Percentiles rank a stretch among this genome's conserved stretches.
Conservation (phyloP, 1,140 invertebrate genomes). For the Nixonia krombeini region DNA sequence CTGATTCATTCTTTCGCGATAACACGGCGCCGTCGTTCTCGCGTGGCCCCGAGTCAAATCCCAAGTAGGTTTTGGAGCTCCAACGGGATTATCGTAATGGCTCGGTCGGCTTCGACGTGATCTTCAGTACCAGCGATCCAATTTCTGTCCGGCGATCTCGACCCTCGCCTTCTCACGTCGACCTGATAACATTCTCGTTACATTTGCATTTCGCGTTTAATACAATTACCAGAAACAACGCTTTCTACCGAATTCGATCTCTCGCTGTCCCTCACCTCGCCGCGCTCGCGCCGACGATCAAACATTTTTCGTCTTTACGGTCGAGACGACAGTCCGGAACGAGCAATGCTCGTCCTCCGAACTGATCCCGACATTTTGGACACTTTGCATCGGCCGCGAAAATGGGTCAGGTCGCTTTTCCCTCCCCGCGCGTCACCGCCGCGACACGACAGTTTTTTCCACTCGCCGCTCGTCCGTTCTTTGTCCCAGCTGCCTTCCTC, state of each 20-base stretch:
- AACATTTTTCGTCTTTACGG: too few species aligned
- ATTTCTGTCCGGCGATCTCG: constrained; percentile 47
- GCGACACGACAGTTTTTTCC: too few species aligned
- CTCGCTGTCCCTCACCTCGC: too few species aligned
- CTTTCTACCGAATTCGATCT: constrained; percentile 21
- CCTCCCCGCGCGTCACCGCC: too few species aligned
- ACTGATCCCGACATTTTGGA: too few species aligned
- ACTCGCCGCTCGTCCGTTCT: too few species aligned
- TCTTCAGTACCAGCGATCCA: constrained; percentile 44
- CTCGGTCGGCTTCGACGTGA: constrained; percentile 43
- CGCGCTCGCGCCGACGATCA: constrained; percentile 10
- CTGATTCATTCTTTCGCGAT: constrained; percentile 46
- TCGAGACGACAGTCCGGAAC: too few species aligned
- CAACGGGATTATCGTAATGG: constrained; percentile 49
- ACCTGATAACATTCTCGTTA: constrained; percentile 46
- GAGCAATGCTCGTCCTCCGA: too few species aligned
- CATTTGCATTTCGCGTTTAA: constrained; percentile 48
- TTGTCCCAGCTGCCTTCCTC: neutral
- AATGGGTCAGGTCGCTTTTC: too few species aligned
- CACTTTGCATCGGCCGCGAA: too few species aligned
- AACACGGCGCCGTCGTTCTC: constrained; percentile 42
- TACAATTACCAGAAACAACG: constrained; percentile 46
- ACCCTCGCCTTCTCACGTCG: constrained; percentile 44
- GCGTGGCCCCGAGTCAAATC: constrained; percentile 46
- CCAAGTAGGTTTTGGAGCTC: constrained; percentile 45